These are phyloP conservation scores for Cydia pomonella DNA, from an alignment of 1,140 invertebrate genomes.

Conservation along the genomic window DNA sequence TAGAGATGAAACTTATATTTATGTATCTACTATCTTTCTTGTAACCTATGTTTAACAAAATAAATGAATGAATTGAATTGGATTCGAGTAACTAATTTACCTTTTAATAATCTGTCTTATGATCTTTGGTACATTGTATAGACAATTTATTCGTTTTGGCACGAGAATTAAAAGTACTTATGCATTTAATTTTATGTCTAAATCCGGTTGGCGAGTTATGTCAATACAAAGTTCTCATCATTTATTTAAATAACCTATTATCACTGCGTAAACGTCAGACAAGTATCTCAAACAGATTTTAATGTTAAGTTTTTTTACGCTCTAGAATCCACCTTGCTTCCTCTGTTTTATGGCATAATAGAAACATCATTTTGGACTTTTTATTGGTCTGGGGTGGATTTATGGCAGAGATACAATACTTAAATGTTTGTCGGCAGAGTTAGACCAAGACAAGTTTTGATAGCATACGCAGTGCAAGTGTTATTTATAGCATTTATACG, in stretches of 20 bases:
- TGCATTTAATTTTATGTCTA: background rate
- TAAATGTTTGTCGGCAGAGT: too few relatives aligned
- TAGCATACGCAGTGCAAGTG: too few relatives aligned
- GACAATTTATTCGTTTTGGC: too few relatives aligned
- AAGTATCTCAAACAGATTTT: conserved; percentile 9
- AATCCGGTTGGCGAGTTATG: background rate
- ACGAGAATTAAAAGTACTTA: background rate
- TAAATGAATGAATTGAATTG: too few relatives aligned
- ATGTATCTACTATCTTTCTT: too few relatives aligned
- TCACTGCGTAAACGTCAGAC: background rate
- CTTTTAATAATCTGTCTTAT: too few relatives aligned
- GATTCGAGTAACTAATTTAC: too few relatives aligned
- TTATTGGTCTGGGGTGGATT: background rate
- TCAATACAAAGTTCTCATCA: background rate
- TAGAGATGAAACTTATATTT: too few relatives aligned
- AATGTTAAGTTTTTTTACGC: background rate
- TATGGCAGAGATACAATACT: background rate
- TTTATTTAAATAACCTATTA: conserved; percentile 12
- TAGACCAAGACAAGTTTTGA: too few relatives aligned
- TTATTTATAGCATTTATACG: too few relatives aligned
- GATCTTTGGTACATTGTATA: too few relatives aligned
- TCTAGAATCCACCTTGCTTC: background rate
- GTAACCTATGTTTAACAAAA: too few relatives aligned
- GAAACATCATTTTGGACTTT: conserved; percentile 4
- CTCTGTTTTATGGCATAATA: background rate